Percentiles rank a stretch among this genome's conserved stretches.
These are phyloP conservation scores for Scelioninae gen. 1 DNA, from an alignment of 2,888 invertebrate species.

Conservation along the genomic window DNA sequence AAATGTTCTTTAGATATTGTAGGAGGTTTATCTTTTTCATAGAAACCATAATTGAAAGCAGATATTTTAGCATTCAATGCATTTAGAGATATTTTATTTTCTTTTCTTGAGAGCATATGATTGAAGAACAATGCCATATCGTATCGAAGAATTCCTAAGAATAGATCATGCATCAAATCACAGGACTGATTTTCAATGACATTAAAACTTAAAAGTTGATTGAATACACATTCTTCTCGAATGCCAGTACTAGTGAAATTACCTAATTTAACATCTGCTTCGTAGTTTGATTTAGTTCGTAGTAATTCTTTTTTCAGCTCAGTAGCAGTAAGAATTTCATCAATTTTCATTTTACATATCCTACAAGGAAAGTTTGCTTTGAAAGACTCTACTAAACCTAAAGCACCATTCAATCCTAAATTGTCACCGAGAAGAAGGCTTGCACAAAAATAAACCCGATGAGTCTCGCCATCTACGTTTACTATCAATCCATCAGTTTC, in stretches of 20 bases:
- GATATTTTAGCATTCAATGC: constrained; percentile 55
- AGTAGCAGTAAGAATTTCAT: neutral
- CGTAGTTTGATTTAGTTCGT: constrained; percentile 45
- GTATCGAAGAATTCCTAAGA: constrained; percentile 44
- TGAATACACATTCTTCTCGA: constrained; percentile 54
- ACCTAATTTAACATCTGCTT: constrained; percentile 38
- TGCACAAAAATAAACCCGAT: constrained; percentile 9
- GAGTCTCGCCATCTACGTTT: constrained; percentile 15
- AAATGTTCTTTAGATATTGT: constrained; percentile 50
- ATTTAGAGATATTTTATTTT: neutral
- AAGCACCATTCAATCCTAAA: constrained; percentile 56
- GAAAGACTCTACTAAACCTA: constrained; percentile 65
- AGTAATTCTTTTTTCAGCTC: neutral
- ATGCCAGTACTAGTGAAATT: constrained; percentile 51
- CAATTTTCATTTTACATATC: constrained; percentile 25
- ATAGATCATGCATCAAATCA: constrained; percentile 69
- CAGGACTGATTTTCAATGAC: constrained; percentile 49
- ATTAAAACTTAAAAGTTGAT: constrained; percentile 63
- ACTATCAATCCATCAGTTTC: constrained; percentile 39
- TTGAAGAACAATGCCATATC: constrained; percentile 62
- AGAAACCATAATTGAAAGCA: constrained; percentile 59
- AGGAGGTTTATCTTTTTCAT: constrained; percentile 66
- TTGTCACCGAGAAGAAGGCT: constrained; percentile 35
- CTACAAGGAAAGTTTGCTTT: constrained; percentile 63
- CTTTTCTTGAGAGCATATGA: constrained; percentile 1